Conservation (phyloP, 2,888 invertebrate genomes). For the Papilio elwesi region DNA sequence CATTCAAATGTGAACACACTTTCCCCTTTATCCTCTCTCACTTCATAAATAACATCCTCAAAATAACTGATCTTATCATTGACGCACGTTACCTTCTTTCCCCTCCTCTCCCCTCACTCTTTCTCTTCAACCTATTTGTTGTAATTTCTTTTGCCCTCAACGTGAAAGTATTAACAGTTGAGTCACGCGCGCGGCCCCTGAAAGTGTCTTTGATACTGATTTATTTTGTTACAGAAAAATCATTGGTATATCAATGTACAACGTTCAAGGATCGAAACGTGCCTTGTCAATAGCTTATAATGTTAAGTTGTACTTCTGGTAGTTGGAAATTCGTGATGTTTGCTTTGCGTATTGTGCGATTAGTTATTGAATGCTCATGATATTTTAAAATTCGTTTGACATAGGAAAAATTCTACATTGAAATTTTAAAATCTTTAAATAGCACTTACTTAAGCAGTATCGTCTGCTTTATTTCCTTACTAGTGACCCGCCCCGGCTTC, state of each 20-base stretch:
- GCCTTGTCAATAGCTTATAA: background rate
- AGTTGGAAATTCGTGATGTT: background rate
- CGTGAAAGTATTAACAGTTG: conserved; percentile 21
- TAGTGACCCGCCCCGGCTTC: no score
- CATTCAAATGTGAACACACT: background rate
- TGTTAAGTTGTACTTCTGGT: background rate
- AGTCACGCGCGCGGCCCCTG: conserved; percentile 27
- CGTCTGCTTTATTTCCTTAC: no score
- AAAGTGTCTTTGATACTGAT: conserved; percentile 37
- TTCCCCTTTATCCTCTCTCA: background rate
- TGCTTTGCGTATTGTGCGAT: no score
- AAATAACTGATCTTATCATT: conserved; percentile 19
- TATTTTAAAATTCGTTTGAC: background rate
- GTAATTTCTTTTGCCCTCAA: conserved; percentile 31
- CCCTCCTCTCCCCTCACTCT: no score
- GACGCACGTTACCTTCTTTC: conserved; percentile 1
- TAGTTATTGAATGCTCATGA: no score
- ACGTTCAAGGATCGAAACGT: background rate
- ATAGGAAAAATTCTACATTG: background rate
- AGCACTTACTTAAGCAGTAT: no score
- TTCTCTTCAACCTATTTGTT: conserved; percentile 17
- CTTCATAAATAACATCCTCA: background rate
- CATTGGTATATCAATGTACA: conserved; percentile 26
- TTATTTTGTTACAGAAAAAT: conserved; percentile 33
- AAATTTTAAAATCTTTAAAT: background rate